Percentiles rank a stretch among this genome's conserved stretches.
These are phyloP conservation scores for Drosophila anomalata DNA, from an alignment of 2,888 invertebrate species.

Conservation along the genomic window DNA sequence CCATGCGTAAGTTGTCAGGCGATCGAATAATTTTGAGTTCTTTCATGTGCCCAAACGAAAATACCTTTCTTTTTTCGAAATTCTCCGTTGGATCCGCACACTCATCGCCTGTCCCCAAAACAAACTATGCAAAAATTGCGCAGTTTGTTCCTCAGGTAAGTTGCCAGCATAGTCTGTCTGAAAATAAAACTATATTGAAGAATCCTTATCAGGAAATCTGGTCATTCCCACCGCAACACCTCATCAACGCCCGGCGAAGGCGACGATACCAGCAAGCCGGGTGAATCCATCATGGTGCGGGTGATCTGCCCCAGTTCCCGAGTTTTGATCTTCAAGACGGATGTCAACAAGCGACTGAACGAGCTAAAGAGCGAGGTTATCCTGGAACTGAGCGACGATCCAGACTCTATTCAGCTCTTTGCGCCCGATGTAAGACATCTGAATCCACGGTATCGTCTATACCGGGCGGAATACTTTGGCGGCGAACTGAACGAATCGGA, in stretches of 20 bases:
- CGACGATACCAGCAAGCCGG: constrained; percentile 38
- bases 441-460: constrained; percentile 79
- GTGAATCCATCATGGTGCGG: constrained; percentile 76
- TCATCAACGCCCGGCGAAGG: constrained; percentile 42
- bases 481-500: constrained; percentile 74
- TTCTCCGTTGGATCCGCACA: constrained; percentile 62
- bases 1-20: constrained; percentile 67
- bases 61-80: constrained; percentile 56
- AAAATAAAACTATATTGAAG: background rate
- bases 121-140: constrained; percentile 81
- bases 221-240: constrained; percentile 49
- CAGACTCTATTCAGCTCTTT: constrained; percentile 80
- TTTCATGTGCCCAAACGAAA: constrained; percentile 8
- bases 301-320: constrained; percentile 82
- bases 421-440: constrained; percentile 80
- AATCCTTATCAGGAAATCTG: constrained; percentile 58
- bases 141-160: constrained; percentile 80
- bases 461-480: constrained; percentile 79
- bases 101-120: constrained; percentile 25
- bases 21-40: constrained; percentile 9
- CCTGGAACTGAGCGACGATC: constrained; percentile 81
- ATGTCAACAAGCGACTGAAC: constrained; percentile 71
- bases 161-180: background rate
- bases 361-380: constrained; percentile 82
- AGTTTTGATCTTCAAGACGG: constrained; percentile 75